Base-by-base conservation (phyloP, 2,113 vertebrate species). In the Actinemys pallida region DNA sequence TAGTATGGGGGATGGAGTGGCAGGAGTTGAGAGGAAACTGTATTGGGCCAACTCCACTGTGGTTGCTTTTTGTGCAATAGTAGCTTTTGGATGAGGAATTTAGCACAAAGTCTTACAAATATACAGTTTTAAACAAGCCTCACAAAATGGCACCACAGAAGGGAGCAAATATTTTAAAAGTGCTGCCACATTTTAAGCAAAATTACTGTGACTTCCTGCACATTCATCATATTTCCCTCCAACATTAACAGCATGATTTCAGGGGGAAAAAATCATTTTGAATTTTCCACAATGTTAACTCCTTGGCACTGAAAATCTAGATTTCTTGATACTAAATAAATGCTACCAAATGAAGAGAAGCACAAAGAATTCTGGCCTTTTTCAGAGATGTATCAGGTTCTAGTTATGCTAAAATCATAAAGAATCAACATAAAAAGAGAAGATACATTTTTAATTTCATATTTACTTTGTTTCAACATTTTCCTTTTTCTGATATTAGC, bases 41-140 rank as follows among this genome's bases (percentile, higher is more conserved):
- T 2, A 0, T 47, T 65, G 3, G 4, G 78, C 22, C 3, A 45
- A 13, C 62, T 59, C 20, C 0, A 0, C 3, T 81, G 2, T 12
- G 39, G 0, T 62, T 56, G 1, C 10, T 89, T 54, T 72, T 75
- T 50, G 11, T 59, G 53, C 3, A 1, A 45, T 42, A 22, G 39
- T 31, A 6, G 56, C n/a, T 57, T 65, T 54, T 12, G 65, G 8
- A 20, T 39, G 19, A 59, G 2, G 14, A 50, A 76, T 84, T 95
- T 87, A 14, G 90, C 2, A 49, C 35, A 62, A 92, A 80, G 57
- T 76, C 47, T 22, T 87, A 13, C n/a, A 8, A 8, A 50, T 53
- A 27, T 57, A 53, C 1, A 16, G 1, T 69, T 20, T 56, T 87
- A 92, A 86, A 78, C 69, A 52, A 87, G 2, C 76, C 3, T 79